These are phyloP conservation scores for Montipora foliosa DNA, from an alignment of 64 coral and sea anemone genomes.

Conservation along the genomic window DNA sequence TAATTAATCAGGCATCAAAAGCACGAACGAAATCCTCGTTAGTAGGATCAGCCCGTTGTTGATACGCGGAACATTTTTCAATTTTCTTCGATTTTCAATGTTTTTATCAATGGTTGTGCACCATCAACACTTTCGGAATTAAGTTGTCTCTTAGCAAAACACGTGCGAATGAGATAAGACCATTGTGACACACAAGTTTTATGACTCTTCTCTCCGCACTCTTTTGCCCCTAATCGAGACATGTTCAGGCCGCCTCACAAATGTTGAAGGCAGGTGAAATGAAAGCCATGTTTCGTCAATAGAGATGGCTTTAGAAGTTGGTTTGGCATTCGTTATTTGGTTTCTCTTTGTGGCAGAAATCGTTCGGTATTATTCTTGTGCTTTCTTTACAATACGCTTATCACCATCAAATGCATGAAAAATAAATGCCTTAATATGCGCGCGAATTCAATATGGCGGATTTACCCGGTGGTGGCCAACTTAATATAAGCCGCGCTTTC, in stretches of 20 bases:
- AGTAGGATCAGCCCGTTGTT: background rate
- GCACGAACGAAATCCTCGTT: background rate
- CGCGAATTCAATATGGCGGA: background rate
- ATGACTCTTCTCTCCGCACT: background rate
- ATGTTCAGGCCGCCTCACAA: background rate
- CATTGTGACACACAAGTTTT: conserved; percentile 26
- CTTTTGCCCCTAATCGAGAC: background rate
- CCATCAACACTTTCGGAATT: background rate
- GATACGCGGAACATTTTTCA: background rate
- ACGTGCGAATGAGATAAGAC: conserved; percentile 51
- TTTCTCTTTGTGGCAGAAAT: background rate
- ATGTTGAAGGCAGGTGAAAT: background rate
- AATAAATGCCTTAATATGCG: too few species aligned
- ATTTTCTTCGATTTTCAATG: background rate
- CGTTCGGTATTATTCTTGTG: too few species aligned
- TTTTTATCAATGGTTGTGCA: background rate
- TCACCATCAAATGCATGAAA: too few species aligned
- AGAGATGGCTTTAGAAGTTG: background rate
- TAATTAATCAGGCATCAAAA: background rate
- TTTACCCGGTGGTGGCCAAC: too few species aligned
- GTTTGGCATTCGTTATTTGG: background rate
- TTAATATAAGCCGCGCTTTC: too few species aligned
- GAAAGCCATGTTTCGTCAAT: background rate
- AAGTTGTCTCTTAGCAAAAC: conserved; percentile 70
- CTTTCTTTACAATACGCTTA: too few species aligned